phyloP scores from a whole-genome alignment of 2,113 vertebrate genomes.

The Opisthocomus hoazin region DNA sequence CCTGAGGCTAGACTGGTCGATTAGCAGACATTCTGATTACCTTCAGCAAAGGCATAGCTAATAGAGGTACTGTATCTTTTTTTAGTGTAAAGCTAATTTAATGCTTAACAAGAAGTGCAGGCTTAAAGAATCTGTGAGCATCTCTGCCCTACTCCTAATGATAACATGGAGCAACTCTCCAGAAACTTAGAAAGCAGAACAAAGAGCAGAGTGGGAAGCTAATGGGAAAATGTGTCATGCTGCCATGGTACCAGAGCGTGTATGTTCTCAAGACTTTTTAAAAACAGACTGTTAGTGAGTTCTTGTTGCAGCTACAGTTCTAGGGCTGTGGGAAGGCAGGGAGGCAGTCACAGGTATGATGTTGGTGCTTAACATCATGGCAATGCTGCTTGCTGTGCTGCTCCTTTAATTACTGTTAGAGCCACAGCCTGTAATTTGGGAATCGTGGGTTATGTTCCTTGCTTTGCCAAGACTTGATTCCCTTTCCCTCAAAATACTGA shows the following conservation, averaged over 20 bases:
- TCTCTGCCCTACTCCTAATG: neutral
- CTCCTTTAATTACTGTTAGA: neutral
- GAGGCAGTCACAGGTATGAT: neutral
- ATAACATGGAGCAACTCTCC: neutral
- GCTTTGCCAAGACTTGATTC: neutral
- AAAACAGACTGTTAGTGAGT: neutral
- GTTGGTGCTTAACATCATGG: neutral
- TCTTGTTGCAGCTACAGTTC: neutral
- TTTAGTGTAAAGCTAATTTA: neutral
- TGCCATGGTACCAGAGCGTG: neutral
- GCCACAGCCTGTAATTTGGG: neutral
- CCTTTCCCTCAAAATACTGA: neutral
- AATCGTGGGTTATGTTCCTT: neutral
- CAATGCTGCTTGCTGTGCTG: neutral
- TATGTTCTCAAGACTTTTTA: neutral
- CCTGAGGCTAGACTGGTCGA: neutral
- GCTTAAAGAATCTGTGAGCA: neutral
- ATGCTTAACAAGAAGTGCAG: neutral
- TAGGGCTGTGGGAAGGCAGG: neutral
- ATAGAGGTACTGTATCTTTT: neutral
- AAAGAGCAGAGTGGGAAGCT: slow-evolving; percentile 52
- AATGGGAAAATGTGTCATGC: slow-evolving; percentile 37
- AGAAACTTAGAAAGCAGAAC: slow-evolving; percentile 44
- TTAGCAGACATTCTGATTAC: neutral
- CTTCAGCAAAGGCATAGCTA: neutral